These are phyloP conservation scores for Caenorhabditis becei DNA, from an alignment of 2,888 invertebrate species.

Conservation along the genomic window DNA sequence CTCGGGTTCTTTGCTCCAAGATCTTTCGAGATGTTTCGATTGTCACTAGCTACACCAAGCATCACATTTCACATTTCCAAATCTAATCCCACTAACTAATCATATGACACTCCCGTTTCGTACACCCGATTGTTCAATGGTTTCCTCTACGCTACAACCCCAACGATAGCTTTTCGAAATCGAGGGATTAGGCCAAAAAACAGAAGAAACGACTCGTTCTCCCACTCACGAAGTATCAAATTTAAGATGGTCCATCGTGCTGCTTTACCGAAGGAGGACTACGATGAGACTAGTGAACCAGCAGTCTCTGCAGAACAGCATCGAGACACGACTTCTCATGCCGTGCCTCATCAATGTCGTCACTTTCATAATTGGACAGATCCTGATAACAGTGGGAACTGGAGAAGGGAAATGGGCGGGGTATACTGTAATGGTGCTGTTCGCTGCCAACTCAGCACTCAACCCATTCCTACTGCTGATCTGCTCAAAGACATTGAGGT, in stretches of 20 bases:
- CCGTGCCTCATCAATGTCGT: constrained; percentile 79
- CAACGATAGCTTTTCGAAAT: constrained; percentile 12
- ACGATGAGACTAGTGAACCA: constrained; percentile 52
- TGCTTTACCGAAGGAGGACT: constrained; percentile 69
- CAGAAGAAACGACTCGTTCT: constrained; percentile 1
- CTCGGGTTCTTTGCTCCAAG: too few species aligned
- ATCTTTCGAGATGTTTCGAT: background rate
- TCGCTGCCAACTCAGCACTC: constrained; percentile 77
- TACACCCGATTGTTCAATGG: constrained; percentile 29
- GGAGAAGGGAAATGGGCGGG: constrained; percentile 81
- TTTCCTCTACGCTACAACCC: background rate
- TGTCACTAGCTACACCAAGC: background rate
- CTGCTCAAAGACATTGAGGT: constrained; percentile 78
- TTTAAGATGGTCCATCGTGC: constrained; percentile 69
- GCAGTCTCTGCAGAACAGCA: constrained; percentile 52
- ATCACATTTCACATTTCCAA: constrained; percentile 1
- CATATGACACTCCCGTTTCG: constrained; percentile 9
- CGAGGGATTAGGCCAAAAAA: constrained; percentile 18
- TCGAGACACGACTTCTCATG: constrained; percentile 70
- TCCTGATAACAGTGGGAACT: constrained; percentile 79
- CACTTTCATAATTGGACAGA: constrained; percentile 78
- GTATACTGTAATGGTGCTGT: constrained; percentile 76
- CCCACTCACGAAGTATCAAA: constrained; percentile 22
- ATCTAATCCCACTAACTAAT: constrained; percentile 13
- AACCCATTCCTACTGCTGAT: constrained; percentile 78